Conservation (phyloP, 2,113 vertebrate genomes). For the Benitochromis conjunctus region DNA sequence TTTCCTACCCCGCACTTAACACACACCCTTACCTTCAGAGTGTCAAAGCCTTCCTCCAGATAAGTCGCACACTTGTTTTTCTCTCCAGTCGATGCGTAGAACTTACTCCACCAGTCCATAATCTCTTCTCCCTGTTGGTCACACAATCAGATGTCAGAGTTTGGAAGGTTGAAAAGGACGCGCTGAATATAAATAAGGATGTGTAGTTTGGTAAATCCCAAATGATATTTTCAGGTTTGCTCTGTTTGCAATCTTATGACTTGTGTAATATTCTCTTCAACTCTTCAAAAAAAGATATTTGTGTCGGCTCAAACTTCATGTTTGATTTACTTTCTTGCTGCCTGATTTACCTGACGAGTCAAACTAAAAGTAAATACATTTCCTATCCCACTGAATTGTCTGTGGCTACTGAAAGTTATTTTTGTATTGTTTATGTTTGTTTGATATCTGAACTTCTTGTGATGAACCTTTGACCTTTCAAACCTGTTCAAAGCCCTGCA, state of each 20-base stretch:
- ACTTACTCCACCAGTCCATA: slow-evolving; percentile 99
- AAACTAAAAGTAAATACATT: background rate
- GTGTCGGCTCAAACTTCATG: background rate
- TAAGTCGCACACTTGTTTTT: slow-evolving; percentile 87
- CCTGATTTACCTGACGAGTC: background rate
- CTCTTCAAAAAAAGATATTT: background rate
- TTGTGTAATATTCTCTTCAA: background rate
- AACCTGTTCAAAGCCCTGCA: background rate
- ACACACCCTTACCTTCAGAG: slow-evolving; percentile 76
- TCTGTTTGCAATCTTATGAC: background rate
- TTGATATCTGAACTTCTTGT: background rate
- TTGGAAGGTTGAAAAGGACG: background rate
- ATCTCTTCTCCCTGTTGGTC: slow-evolving; percentile 86
- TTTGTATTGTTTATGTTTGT: background rate
- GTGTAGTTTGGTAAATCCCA: background rate
- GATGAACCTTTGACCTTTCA: slow-evolving; percentile 19
- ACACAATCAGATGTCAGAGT: slow-evolving; percentile 14
- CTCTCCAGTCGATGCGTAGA: slow-evolving; percentile 88
- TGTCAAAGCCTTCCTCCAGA: slow-evolving; percentile 89
- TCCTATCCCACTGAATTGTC: background rate
- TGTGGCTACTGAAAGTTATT: background rate
- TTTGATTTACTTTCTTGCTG: background rate
- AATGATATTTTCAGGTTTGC: background rate
- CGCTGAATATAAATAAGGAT: background rate
- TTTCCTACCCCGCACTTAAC: background rate